phyloP scores from a whole-genome alignment of 2,113 vertebrate genomes.

The Sprattus sprattus region DNA sequence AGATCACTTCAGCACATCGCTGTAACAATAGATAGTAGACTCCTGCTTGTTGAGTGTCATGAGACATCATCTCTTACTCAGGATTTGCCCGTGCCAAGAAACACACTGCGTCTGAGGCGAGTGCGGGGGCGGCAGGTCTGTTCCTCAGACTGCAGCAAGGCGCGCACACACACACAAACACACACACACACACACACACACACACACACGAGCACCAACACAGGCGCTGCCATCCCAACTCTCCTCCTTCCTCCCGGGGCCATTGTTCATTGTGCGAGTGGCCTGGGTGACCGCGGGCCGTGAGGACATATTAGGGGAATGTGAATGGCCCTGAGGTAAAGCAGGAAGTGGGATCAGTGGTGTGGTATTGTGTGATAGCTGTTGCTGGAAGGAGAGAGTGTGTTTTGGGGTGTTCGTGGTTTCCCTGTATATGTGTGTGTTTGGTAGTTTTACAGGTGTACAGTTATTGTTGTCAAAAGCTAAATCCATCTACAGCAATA shows the following conservation, averaged over 20 bases:
- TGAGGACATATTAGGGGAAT: background rate
- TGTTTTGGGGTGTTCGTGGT: background rate
- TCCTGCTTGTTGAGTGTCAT: background rate
- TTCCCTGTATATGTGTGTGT: background rate
- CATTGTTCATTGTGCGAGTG: background rate
- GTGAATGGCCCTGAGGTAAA: slow-evolving; percentile 10
- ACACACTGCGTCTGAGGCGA: background rate
- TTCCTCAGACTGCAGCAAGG: background rate
- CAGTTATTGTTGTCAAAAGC: background rate
- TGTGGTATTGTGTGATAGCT: background rate
- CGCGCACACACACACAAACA: background rate
- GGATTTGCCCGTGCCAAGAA: background rate
- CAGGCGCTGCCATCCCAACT: background rate
- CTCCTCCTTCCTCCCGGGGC: background rate
- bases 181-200: background rate
- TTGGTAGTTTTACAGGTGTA: background rate
- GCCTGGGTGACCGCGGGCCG: background rate
- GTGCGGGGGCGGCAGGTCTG: background rate
- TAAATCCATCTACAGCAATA: background rate
- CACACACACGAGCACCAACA: background rate
- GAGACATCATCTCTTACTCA: background rate
- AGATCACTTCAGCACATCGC: background rate
- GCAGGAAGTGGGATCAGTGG: background rate
- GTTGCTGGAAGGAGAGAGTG: background rate
- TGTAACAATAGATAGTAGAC: background rate